A percentile compares a stretch with the other conserved stretches of the same genome.
These are phyloP conservation scores for Ceramica pisi DNA, from an alignment of 2,888 invertebrate species.

Conservation along the genomic window DNA sequence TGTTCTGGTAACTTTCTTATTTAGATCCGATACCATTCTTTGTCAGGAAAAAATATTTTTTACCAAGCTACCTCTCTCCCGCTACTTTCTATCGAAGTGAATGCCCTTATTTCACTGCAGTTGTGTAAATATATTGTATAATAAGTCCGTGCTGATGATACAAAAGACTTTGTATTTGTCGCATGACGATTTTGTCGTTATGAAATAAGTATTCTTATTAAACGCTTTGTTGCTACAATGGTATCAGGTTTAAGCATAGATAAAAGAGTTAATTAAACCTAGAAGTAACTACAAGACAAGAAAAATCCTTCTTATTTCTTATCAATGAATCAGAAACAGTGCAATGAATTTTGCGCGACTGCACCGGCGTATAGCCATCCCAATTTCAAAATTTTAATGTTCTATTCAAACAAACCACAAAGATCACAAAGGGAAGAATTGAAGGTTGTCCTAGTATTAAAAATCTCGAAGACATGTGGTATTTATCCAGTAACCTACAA, in stretches of 20 bases:
- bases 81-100: conserved; percentile 25
- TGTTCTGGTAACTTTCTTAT: conserved; percentile 47
- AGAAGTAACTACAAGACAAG: neutral
- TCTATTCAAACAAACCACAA: no score
- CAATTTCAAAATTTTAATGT: no score
- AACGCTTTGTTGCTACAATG: neutral
- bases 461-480: no score
- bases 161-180: neutral
- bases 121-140: conserved; percentile 14
- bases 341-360: no score
- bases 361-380: no score
- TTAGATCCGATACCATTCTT: conserved; percentile 11
- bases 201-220: conserved; percentile 14
- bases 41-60: neutral
- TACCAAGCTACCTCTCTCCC: neutral
- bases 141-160: conserved; percentile 11
- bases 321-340: no score
- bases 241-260: neutral
- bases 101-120: conserved; percentile 11
- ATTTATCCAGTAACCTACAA: neutral
- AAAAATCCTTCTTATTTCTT: neutral
- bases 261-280: neutral
- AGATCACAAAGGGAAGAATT: no score
- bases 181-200: neutral
- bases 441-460: no score